Conservation (phyloP, 2,888 invertebrate species). For the Sarcophaga caerulescens region DNA sequence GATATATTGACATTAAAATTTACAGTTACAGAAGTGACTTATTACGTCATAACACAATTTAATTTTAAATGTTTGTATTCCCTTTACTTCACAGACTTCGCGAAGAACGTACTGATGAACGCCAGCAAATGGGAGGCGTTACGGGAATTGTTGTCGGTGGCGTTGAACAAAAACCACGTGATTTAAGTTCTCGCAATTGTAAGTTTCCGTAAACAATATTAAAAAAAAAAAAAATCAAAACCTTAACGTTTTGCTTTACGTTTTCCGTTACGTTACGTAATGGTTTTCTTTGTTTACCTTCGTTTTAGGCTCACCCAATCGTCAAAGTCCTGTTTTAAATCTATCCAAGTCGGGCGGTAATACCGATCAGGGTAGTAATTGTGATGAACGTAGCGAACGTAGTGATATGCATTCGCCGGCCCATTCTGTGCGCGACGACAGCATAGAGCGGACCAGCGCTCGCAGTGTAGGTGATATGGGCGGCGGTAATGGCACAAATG, state of each 20-base stretch:
- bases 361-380: slow-evolving; percentile 85
- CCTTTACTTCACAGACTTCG: slow-evolving; percentile 84
- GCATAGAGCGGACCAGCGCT: slow-evolving; percentile 71
- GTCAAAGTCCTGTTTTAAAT: slow-evolving; percentile 95
- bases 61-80: too few species aligned
- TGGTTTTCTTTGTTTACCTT: not conserved
- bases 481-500: slow-evolving; percentile 69
- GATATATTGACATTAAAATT: too few species aligned
- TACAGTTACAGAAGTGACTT: too few species aligned
- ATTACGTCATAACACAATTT: too few species aligned
- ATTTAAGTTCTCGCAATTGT: slow-evolving; percentile 94
- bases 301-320: slow-evolving; percentile 87
- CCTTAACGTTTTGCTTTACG: not conserved
- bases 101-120: slow-evolving; percentile 92
- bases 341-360: slow-evolving; percentile 92
- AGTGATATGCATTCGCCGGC: slow-evolving; percentile 83
- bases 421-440: slow-evolving; percentile 83
- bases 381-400: slow-evolving; percentile 84
- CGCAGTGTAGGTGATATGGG: slow-evolving; percentile 75
- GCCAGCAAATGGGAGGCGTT: slow-evolving; percentile 86
- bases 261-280: not conserved
- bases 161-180: slow-evolving; percentile 91
- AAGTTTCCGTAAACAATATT: slow-evolving; percentile 78
- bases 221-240: not conserved
- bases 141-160: slow-evolving; percentile 83